Base-by-base conservation (phyloP, 2,797 vertebrate species). In the Agapornis canus region DNA sequence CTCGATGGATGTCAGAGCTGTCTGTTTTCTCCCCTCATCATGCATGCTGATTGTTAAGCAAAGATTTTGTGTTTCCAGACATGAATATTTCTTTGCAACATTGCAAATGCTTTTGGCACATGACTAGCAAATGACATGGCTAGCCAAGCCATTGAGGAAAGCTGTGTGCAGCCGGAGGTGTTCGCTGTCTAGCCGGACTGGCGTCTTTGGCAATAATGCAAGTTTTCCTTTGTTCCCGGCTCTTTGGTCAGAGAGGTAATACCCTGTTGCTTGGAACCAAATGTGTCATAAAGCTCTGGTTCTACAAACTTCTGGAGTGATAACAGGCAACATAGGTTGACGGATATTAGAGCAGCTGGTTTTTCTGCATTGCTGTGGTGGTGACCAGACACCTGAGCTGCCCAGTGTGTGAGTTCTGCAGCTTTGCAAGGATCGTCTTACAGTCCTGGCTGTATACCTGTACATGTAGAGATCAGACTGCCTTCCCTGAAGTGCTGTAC, bases 321-420 rank as follows among this genome's bases (percentile, higher is more conserved):
- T 9, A 51, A 18, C 63, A 70, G 7, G 29, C 81, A 11, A 40
- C 35, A 81, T 52, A 51, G 18, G 39, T 65, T 95, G 43, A 45
- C 57, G 78, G 49, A 6, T 83, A 40, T 71, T 63, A 47, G 26
- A 56, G 47, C 80, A 37, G 21, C 12, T 87, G 0, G 35, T 35
- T 69, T 86, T 82, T 52, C 70, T 4, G 29, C 0, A 0, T 31
- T 65, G 54, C 65, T 59, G 39, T 3, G 4, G 5, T 65, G 76
- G 43, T 54, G 84, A 40, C 20, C 37, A 64, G 93, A 94, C 73
- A 79, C 85, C 76, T 81, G 73, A 95, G 86, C 85, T 87, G 45
- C 47, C 22, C 0, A 2, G 35, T 75, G 27, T 72, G 19, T 0
- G 0, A 73, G 59, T 83, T 84, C 83, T 84, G 59, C 81, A 59